phyloP scores from a whole-genome alignment of 1,140 invertebrate genomes.

The Grapholita molesta region DNA sequence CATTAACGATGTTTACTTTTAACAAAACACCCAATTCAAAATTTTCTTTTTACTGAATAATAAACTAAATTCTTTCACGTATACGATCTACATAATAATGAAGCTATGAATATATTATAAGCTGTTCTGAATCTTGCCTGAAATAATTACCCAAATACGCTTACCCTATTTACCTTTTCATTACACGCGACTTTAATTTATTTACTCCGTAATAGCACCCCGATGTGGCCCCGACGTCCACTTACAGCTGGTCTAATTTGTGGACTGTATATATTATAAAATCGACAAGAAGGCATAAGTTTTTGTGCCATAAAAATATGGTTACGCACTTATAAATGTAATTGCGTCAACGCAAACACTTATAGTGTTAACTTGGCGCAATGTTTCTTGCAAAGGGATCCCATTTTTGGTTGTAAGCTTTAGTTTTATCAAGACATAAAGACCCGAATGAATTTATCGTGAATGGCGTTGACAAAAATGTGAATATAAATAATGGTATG shows the following conservation, averaged over 20 bases:
- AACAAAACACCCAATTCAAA: not conserved
- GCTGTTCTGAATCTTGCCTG: slow-evolving; percentile 18
- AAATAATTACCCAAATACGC: slow-evolving; percentile 26
- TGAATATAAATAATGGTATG: slow-evolving; percentile 75
- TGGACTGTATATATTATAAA: not conserved
- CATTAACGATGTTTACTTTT: no score
- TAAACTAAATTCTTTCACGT: slow-evolving; percentile 9
- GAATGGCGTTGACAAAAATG: slow-evolving; percentile 76
- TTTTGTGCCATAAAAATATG: not conserved
- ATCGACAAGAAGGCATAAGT: not conserved
- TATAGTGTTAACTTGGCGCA: slow-evolving; percentile 44
- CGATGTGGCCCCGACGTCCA: not conserved
- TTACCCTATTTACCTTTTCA: slow-evolving; percentile 19
- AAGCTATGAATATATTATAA: slow-evolving; percentile 27
- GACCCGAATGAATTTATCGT: slow-evolving; percentile 72
- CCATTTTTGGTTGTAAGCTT: slow-evolving; percentile 69
- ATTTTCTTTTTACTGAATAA: slow-evolving; percentile 13
- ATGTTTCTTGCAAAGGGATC: slow-evolving; percentile 45
- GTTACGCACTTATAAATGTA: not conserved
- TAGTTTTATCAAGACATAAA: slow-evolving; percentile 76
- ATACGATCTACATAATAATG: slow-evolving; percentile 22
- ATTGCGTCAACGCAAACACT: not conserved
- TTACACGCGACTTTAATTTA: slow-evolving; percentile 20
- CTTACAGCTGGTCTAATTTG: not conserved
- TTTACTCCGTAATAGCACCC: not conserved